Conservation (phyloP, 2,797 vertebrate species). For the Bovichtus variegatus region DNA sequence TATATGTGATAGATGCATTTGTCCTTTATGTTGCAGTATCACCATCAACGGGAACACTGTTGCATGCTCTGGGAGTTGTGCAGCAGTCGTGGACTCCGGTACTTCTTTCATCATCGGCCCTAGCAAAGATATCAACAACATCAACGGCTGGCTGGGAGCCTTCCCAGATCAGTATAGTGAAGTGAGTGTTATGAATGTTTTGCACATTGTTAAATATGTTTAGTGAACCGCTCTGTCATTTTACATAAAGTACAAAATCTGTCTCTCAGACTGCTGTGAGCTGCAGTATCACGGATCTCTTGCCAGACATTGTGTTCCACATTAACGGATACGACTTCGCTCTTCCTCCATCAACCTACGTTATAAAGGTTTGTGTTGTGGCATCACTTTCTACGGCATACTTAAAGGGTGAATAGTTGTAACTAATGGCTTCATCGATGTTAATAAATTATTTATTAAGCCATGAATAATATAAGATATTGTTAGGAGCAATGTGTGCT, state of each 20-base stretch:
- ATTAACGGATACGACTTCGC: slow-evolving; percentile 51
- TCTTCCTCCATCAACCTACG: slow-evolving; percentile 46
- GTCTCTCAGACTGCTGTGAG: slow-evolving; percentile 34
- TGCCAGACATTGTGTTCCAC: slow-evolving; percentile 59
- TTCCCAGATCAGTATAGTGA: neutral
- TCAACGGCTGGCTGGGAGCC: slow-evolving; percentile 25
- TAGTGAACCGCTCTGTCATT: neutral
- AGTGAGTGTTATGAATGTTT: slow-evolving; percentile 22
- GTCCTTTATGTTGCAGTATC: slow-evolving; percentile 16
- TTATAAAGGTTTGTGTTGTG: slow-evolving; percentile 39
- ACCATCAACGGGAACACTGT: slow-evolving; percentile 27
- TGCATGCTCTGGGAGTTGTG: slow-evolving; percentile 12
- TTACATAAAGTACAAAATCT: neutral
- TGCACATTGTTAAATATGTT: neutral
- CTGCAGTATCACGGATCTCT: slow-evolving; percentile 22
- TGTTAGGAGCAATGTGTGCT: neutral
- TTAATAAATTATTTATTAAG: neutral
- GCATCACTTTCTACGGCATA: neutral
- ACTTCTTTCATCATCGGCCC: slow-evolving; percentile 15
- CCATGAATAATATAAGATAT: neutral
- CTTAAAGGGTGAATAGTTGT: neutral
- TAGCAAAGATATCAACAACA: slow-evolving; percentile 8
- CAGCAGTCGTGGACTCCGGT: slow-evolving; percentile 25
- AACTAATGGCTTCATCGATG: neutral
- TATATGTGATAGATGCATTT: neutral